A percentile compares a stretch with the other conserved stretches of the same genome.
Conservation (phyloP, 2,888 invertebrate species). For the Ochlodes sylvanus region DNA sequence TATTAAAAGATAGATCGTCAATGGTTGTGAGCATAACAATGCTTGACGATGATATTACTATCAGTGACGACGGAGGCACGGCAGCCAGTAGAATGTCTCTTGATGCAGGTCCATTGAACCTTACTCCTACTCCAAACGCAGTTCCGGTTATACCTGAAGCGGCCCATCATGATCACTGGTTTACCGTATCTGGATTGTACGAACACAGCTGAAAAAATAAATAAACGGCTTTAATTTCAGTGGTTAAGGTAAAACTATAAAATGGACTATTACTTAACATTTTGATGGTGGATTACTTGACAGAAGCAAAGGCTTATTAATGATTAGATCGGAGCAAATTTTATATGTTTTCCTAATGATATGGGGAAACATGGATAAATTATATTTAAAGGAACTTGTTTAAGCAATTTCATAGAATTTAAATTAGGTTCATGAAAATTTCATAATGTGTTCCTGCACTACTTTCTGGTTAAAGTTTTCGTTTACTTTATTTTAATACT, state of each 20-base stretch:
- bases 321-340: too few relatives aligned
- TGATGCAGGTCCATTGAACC: conserved; percentile 57
- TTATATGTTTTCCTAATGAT: too few relatives aligned
- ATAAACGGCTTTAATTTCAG: background rate
- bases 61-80: conserved; percentile 48
- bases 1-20: background rate
- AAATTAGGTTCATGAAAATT: too few relatives aligned
- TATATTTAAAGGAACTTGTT: too few relatives aligned
- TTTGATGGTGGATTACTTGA: too few relatives aligned
- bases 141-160: conserved; percentile 46
- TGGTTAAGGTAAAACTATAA: background rate
- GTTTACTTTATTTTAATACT: too few relatives aligned
- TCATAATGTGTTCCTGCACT: too few relatives aligned
- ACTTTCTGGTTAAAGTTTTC: too few relatives aligned
- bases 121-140: conserved; percentile 51
- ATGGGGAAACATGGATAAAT: too few relatives aligned
- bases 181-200: conserved; percentile 26
- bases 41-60: conserved; percentile 45
- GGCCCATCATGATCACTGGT: conserved; percentile 37
- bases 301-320: too few relatives aligned
- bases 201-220: background rate
- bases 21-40: conserved; percentile 22
- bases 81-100: conserved; percentile 46
- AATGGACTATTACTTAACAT: too few relatives aligned
- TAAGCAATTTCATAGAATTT: too few relatives aligned